Percentiles rank a stretch among this genome's conserved stretches.
These are phyloP conservation scores for Onthophagus taurus DNA, from an alignment of 1,140 invertebrate genomes.

Conservation along the genomic window DNA sequence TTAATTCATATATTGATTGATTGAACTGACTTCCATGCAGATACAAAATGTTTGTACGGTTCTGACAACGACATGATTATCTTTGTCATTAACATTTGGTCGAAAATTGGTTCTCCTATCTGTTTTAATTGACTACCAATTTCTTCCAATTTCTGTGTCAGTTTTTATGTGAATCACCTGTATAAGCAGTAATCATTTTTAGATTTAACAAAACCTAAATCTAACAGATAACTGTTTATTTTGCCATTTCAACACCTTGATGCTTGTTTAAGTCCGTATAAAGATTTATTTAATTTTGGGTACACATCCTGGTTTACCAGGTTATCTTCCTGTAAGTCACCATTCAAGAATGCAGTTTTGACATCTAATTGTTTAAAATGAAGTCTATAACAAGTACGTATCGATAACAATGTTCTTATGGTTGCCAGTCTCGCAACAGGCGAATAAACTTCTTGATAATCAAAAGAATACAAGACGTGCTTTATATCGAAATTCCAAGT, in stretches of 20 bases:
- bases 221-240: conserved; percentile 14
- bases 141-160: too few species aligned
- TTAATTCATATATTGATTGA: too few species aligned
- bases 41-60: too few species aligned
- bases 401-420: conserved; percentile 34
- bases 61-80: too few species aligned
- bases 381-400: conserved; percentile 29
- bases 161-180: too few species aligned
- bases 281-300: conserved; percentile 13
- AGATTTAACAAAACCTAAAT: conserved; percentile 12
- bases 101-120: too few species aligned
- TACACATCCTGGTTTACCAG: conserved; percentile 35
- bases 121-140: too few species aligned
- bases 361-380: conserved; percentile 36
- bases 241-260: conserved; percentile 4
- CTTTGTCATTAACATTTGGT: too few species aligned
- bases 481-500: conserved; percentile 24
- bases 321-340: conserved; percentile 34
- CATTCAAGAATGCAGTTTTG: conserved; percentile 38
- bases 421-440: conserved; percentile 32
- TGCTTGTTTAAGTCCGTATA: conserved; percentile 9
- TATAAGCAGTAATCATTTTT: conserved; percentile 5
- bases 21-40: too few species aligned
- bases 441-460: conserved; percentile 37
- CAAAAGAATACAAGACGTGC: conserved; percentile 36